phyloP scores from a whole-genome alignment of 2,888 invertebrate species.

The Protodeltote pygarga region DNA sequence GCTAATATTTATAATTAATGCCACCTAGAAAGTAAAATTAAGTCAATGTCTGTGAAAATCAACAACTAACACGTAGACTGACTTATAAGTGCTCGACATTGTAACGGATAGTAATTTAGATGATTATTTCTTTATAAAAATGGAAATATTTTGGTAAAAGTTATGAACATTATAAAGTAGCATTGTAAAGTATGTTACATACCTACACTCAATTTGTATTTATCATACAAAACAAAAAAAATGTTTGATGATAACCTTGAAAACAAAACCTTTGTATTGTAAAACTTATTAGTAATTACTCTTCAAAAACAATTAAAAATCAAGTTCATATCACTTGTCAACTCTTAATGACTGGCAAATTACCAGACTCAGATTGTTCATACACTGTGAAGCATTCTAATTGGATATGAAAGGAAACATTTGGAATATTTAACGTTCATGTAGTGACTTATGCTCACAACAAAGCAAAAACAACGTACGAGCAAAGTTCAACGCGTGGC shows the following conservation, averaged over 20 bases:
- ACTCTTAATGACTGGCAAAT: conserved; percentile 41
- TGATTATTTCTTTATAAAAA: no score
- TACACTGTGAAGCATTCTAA: conserved; percentile 34
- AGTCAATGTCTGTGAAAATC: no score
- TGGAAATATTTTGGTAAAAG: no score
- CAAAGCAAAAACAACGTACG: conserved; percentile 31
- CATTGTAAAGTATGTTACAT: no score
- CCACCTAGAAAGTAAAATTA: no score
- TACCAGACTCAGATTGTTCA: conserved; percentile 31
- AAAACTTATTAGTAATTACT: not conserved
- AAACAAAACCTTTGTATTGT: conserved; percentile 13
- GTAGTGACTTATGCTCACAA: conserved; percentile 24
- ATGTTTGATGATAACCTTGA: conserved; percentile 23
- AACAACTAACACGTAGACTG: no score
- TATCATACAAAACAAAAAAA: not conserved
- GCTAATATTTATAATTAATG: no score
- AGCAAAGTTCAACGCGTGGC: conserved; percentile 47
- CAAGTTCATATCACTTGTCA: conserved; percentile 19
- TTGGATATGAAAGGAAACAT: conserved; percentile 30
- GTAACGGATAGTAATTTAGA: no score
- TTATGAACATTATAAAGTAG: no score
- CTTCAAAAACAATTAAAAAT: conserved; percentile 4
- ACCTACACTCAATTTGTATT: no score
- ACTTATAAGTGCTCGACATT: no score
- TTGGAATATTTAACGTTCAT: conserved; percentile 24